phyloP scores from a whole-genome alignment of 1,140 invertebrate genomes.

The Bombus impatiens region DNA sequence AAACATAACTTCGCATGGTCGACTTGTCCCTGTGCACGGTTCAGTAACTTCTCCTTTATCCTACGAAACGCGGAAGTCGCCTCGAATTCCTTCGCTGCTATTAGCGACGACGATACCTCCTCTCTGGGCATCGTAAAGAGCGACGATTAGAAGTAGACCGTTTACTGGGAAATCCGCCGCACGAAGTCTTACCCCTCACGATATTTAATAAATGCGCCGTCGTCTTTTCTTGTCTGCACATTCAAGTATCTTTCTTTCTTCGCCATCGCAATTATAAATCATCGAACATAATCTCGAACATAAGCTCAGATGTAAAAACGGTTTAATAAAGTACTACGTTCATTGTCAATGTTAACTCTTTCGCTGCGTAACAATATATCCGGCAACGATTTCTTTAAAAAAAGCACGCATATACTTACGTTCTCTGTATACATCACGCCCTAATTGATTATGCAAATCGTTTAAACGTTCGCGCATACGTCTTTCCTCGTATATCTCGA shows the following conservation, averaged over 20 bases:
- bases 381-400: no score
- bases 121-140: conserved; percentile 57
- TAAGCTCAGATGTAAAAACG: no score
- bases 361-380: no score
- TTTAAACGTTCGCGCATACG: no score
- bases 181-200: not conserved
- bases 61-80: conserved; percentile 64
- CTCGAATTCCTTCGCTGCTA: conserved; percentile 58
- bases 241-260: not conserved
- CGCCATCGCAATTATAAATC: not conserved
- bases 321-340: no score
- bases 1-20: conserved; percentile 64
- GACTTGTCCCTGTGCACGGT: conserved; percentile 58
- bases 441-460: no score
- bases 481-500: no score
- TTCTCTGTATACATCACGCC: no score
- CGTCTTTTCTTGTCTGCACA: not conserved
- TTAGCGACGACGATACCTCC: conserved; percentile 48
- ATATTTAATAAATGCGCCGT: not conserved
- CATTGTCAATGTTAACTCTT: no score
- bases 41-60: conserved; percentile 65
- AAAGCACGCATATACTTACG: no score
- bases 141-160: conserved; percentile 55
- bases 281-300: no score
- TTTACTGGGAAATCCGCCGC: conserved; percentile 14